Conservation (phyloP, 2,113 vertebrate genomes). For the Oryzias melastigma region DNA sequence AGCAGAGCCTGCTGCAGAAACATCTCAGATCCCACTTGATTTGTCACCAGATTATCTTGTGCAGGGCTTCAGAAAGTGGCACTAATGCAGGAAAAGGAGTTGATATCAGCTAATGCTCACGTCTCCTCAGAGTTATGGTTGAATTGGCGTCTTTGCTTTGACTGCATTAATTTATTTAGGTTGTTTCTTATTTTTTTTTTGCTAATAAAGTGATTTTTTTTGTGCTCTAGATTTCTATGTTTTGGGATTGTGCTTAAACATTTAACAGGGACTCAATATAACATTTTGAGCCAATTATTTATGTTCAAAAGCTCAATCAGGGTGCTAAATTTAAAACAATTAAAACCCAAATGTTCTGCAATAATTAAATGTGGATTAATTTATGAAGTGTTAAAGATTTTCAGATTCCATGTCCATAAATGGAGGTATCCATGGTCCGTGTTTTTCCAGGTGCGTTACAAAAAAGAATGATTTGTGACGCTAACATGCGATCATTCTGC, state of each 20-base stretch:
- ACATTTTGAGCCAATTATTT: no score
- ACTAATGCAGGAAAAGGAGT: conserved; percentile 3
- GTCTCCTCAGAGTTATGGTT: neutral
- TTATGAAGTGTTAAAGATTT: neutral
- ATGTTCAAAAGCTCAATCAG: no score
- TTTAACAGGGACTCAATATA: conserved; percentile 19
- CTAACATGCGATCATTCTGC: conserved; percentile 28
- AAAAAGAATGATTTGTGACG: conserved; percentile 24
- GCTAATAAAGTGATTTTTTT: neutral
- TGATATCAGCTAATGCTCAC: conserved; percentile 6
- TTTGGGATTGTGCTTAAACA: neutral
- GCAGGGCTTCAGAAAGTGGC: conserved; percentile 5
- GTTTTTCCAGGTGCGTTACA: conserved; percentile 16
- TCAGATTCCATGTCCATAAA: conserved; percentile 1
- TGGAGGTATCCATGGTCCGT: neutral
- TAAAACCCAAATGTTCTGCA: neutral
- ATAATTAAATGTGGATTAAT: neutral
- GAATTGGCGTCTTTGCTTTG: neutral
- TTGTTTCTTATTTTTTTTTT: conserved; percentile 2
- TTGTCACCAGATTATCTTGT: conserved; percentile 11
- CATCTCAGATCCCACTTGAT: conserved; percentile 45
- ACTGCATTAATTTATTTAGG: neutral
- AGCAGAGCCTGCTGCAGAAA: conserved; percentile 19
- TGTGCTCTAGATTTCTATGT: conserved; percentile 1
- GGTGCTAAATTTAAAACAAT: no score